Evolutionary conservation across 2,888 invertebrate genomes (phyloP).

Genomic region (Empis stercorea): DNA sequence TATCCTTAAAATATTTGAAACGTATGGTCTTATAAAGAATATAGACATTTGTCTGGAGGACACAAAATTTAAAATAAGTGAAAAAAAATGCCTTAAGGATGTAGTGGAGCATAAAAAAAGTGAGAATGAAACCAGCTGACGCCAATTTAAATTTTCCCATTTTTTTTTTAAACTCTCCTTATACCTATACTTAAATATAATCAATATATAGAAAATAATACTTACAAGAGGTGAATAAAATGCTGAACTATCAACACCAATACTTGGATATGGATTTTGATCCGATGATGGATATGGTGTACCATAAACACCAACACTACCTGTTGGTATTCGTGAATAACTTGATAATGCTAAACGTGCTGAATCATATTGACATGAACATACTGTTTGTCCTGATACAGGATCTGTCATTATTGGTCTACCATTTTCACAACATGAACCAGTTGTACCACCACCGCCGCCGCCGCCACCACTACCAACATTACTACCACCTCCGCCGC

Average conservation of each 20-base stretch:
- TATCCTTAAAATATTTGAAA: too few species aligned
- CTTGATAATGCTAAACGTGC: constrained; percentile 71
- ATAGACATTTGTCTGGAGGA: too few species aligned
- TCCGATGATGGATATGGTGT: constrained; percentile 81
- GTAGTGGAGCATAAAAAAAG: too few species aligned
- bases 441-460: constrained; percentile 14
- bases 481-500: constrained; percentile 12
- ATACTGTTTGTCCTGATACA: constrained; percentile 83
- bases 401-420: constrained; percentile 87
- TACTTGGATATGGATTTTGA: constrained; percentile 85
- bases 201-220: constrained; percentile 26
- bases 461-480: constrained; percentile 15
- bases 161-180: too few species aligned
- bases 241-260: constrained; percentile 85
- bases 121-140: too few species aligned
- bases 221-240: constrained; percentile 93
- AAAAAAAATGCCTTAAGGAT: too few species aligned
- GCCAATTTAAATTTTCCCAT: too few species aligned
- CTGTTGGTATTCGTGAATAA: constrained; percentile 66
- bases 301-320: constrained; percentile 70
- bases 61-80: too few species aligned
- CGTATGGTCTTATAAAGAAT: too few species aligned
- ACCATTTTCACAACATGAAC: constrained; percentile 78
- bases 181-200: too few species aligned
- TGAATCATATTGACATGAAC: constrained; percentile 88